Base-by-base conservation (phyloP, 2,888 invertebrate species). In the Apamea anceps region DNA sequence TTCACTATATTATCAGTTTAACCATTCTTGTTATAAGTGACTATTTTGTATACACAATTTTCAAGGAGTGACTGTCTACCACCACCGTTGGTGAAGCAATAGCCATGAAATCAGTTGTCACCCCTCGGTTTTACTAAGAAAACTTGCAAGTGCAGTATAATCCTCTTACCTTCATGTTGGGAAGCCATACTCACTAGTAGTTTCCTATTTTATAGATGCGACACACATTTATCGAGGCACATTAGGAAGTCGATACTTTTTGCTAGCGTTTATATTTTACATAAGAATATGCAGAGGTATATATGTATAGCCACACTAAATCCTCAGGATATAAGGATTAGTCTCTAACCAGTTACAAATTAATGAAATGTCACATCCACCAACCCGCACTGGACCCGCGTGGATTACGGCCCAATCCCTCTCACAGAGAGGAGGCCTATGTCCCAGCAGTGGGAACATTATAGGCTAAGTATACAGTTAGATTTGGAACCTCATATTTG, bases 61-160 rank as follows among this genome's bases (percentile, higher is more conserved):
- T 48, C 2, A 32, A 60, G 0, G 10, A 75, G 0, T 32, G n/a
- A 79, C 85, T 75, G 68, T 74, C 54, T 77, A 54, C 68, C 42
- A 54, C 75, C 74, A 81, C 63, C 75, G 88, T 81, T 85, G 51
- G 80, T 72, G 84, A 84, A 85, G 79, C 70, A 93, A 90, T 95
- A 90, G 90, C 72, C 83, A 79, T 84, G 88, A 94, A 95, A 94
- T 94, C 94, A 92, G 89, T 89, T 84, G 79, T 65, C 60, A 80
- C 87, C 88, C 89, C 84, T 86, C 87, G 79, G 87, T 86, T 89
- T 83, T 82, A 82, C 85, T 85, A 68, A 67, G 95, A 95, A 95
- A 81, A 88, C 96, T 76, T 91, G 25, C 86, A 96, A 95, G 94
- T 95, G 95, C 91, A 57, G 72, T 72, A 68, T 96, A 96, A 96